Evolutionary conservation across 2,888 invertebrate genomes (phyloP).

Genomic region (Lochmaea capreae): DNA sequence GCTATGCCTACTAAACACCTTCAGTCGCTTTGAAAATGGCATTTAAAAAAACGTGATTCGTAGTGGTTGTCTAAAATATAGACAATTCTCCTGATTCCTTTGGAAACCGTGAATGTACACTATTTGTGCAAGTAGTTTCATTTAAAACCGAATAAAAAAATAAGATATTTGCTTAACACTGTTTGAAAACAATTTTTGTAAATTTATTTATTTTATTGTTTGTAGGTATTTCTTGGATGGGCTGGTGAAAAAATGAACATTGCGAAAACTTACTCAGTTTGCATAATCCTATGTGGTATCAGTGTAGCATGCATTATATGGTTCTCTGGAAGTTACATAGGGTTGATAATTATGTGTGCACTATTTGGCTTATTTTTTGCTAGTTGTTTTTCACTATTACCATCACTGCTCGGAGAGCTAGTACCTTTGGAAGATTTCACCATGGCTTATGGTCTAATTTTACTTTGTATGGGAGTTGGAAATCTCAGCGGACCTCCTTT

Average conservation of each 20-base stretch:
- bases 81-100: too few species aligned
- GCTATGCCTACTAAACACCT: too few species aligned
- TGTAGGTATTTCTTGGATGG: slow-evolving; percentile 84
- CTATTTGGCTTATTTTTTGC: slow-evolving; percentile 92
- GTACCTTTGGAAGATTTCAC: slow-evolving; percentile 93
- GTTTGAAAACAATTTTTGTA: too few species aligned
- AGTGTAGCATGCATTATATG: slow-evolving; percentile 72
- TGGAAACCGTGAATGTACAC: too few species aligned
- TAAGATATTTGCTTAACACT: slow-evolving; percentile 55
- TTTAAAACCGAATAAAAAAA: slow-evolving; percentile 38
- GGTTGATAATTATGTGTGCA: slow-evolving; percentile 63
- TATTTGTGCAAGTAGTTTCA: too few species aligned
- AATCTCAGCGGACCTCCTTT: slow-evolving; percentile 92
- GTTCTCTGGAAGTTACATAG: slow-evolving; percentile 60
- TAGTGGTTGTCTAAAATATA: too few species aligned
- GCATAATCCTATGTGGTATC: slow-evolving; percentile 76
- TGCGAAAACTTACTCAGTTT: slow-evolving; percentile 83
- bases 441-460: slow-evolving; percentile 89
- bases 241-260: slow-evolving; percentile 89
- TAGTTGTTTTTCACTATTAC: slow-evolving; percentile 91
- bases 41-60: too few species aligned
- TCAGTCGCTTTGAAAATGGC: too few species aligned
- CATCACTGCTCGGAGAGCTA: slow-evolving; percentile 88
- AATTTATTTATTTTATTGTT: slow-evolving; percentile 6
- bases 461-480: slow-evolving; percentile 92